Conservation (phyloP, 1,140 invertebrate species). For the Neodiprion pinetum region DNA sequence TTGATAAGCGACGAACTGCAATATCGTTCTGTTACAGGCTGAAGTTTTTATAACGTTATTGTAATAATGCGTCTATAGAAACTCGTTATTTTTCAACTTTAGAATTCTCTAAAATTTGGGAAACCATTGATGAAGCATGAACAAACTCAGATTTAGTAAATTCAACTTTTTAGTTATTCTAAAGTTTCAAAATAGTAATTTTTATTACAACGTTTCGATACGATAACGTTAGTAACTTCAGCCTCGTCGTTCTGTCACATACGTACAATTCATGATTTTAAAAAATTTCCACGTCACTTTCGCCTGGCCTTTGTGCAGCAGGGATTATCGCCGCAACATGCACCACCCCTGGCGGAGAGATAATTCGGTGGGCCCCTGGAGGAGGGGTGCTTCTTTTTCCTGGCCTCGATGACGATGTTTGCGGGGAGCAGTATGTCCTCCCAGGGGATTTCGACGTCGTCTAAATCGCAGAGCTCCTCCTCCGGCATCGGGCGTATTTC, state of each 20-base stretch:
- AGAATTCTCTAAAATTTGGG: not conserved
- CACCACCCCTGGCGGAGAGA: not conserved
- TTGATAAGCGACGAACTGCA: not conserved
- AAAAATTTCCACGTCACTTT: not conserved
- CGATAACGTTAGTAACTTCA: too few species aligned
- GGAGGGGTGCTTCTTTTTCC: conserved; percentile 39
- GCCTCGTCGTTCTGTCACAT: not conserved
- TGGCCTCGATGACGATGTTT: conserved; percentile 39
- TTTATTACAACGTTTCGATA: too few species aligned
- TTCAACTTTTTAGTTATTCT: too few species aligned
- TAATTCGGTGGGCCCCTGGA: not conserved
- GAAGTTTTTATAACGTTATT: not conserved
- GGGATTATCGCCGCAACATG: not conserved
- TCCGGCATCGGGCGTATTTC: conserved; percentile 31
- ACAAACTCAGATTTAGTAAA: too few species aligned
- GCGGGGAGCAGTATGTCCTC: conserved; percentile 43
- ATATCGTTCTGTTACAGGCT: not conserved
- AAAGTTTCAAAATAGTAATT: too few species aligned
- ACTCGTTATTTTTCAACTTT: not conserved
- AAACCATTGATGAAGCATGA: too few species aligned
- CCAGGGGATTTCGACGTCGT: conserved; percentile 51
- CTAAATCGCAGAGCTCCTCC: conserved; percentile 26
- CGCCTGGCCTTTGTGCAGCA: conserved; percentile 7
- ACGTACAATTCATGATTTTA: not conserved
- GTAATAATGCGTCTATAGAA: not conserved